Percentiles rank a stretch among this genome's conserved stretches.
Evolutionary conservation across 2,888 invertebrate genomes (phyloP).

Genomic region (Lasioglossum zephyrum): DNA sequence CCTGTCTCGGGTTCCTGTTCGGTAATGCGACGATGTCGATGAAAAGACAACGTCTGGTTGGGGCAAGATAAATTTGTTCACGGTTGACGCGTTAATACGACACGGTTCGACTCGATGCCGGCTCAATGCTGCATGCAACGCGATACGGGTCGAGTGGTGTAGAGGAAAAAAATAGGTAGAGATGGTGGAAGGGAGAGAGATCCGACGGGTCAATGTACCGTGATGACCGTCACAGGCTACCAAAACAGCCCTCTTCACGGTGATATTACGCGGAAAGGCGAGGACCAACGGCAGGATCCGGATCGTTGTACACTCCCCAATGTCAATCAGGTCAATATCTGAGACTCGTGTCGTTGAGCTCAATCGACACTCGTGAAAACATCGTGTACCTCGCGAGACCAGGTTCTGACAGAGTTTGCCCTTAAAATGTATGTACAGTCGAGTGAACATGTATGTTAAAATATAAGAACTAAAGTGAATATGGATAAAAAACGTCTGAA

Average conservation of each 20-base stretch:
- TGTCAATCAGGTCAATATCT: neutral
- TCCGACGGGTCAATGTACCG: neutral
- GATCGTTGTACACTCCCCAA: neutral
- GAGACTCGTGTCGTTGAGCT: neutral
- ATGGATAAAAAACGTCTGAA: neutral
- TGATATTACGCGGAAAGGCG: neutral
- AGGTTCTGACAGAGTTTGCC: neutral
- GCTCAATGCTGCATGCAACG: conserved; percentile 56
- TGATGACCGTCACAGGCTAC: neutral
- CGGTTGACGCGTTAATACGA: conserved; percentile 58
- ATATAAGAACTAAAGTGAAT: neutral
- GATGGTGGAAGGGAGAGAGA: neutral
- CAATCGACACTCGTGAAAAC: neutral
- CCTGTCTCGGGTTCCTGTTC: conserved; percentile 21
- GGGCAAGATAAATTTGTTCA: conserved; percentile 70
- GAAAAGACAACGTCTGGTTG: conserved; percentile 67
- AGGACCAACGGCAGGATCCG: neutral
- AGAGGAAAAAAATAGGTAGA: neutral
- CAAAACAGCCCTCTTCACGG: neutral
- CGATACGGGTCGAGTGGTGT: conserved; percentile 40
- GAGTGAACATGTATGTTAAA: neutral
- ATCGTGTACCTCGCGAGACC: neutral
- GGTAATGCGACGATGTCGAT: conserved; percentile 57
- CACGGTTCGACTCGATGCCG: conserved; percentile 50
- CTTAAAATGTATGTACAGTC: neutral